A percentile compares a stretch with the other conserved stretches of the same genome.
phyloP scores from a whole-genome alignment of 2,113 vertebrate genomes.

The Madoqua kirkii region DNA sequence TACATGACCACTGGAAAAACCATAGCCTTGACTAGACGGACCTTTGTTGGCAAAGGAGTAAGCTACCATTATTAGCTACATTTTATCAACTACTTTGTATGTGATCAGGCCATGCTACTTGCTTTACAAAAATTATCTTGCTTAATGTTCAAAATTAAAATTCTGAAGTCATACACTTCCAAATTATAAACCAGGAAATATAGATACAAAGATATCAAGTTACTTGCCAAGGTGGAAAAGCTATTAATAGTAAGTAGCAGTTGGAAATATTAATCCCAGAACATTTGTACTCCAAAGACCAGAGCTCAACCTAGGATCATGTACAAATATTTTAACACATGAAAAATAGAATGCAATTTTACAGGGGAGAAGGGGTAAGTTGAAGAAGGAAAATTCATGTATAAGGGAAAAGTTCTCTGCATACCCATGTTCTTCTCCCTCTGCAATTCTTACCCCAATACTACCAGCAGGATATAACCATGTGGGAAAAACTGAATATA shows the following conservation, averaged over 20 bases:
- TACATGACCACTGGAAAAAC: background rate
- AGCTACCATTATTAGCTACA: background rate
- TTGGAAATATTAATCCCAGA: background rate
- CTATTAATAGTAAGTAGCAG: background rate
- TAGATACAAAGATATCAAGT: background rate
- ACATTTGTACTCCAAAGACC: background rate
- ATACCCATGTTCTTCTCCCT: background rate
- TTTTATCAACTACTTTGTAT: background rate
- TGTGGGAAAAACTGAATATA: background rate
- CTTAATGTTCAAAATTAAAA: background rate
- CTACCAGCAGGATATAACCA: background rate
- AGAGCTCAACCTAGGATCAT: background rate
- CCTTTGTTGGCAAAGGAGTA: background rate
- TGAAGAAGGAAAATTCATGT: background rate
- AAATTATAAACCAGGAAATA: background rate
- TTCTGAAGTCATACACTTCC: background rate
- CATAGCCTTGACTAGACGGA: background rate
- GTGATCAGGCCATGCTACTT: background rate
- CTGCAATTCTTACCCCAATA: background rate
- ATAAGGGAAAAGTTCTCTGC: background rate
- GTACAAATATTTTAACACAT: background rate
- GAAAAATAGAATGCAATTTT: background rate
- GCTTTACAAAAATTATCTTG: background rate
- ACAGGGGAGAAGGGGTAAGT: background rate
- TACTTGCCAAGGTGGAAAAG: background rate